Conservation (phyloP, 2,888 invertebrate species). For the Drosophila parthenogenetica region DNA sequence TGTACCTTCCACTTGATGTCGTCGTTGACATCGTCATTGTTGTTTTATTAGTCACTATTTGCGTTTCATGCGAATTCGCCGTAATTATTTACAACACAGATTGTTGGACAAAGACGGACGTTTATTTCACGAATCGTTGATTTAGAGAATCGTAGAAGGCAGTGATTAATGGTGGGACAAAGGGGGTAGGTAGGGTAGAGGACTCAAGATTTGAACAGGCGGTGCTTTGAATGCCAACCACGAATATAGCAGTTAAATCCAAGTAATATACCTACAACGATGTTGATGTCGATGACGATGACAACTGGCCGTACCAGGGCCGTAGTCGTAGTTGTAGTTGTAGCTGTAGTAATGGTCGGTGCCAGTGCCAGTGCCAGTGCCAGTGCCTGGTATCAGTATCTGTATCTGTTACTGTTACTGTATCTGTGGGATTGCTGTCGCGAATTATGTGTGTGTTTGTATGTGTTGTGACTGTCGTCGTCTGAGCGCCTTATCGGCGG, state of each 20-base stretch:
- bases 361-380: conserved; percentile 10
- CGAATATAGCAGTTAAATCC: conserved; percentile 18
- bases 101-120: conserved; percentile 52
- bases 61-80: conserved; percentile 55
- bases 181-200: background rate
- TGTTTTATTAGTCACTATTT: conserved; percentile 66
- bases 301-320: conserved; percentile 52
- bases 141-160: background rate
- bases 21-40: conserved; percentile 36
- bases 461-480: conserved; percentile 33
- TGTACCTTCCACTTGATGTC: conserved; percentile 38
- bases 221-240: conserved; percentile 55
- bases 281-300: conserved; percentile 13
- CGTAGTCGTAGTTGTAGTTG: conserved; percentile 1
- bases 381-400: conserved; percentile 30
- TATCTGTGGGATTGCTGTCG: conserved; percentile 67
- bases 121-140: conserved; percentile 4
- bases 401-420: conserved; percentile 57
- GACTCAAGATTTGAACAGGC: conserved; percentile 51
- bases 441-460: background rate
- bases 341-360: conserved; percentile 11
- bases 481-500: conserved; percentile 70
- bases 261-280: conserved; percentile 33
- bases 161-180: conserved; percentile 5
- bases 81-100: conserved; percentile 74